These are phyloP conservation scores for Circaetus cinerascens DNA, from an alignment of 2,113 vertebrate species.

Conservation along the genomic window DNA sequence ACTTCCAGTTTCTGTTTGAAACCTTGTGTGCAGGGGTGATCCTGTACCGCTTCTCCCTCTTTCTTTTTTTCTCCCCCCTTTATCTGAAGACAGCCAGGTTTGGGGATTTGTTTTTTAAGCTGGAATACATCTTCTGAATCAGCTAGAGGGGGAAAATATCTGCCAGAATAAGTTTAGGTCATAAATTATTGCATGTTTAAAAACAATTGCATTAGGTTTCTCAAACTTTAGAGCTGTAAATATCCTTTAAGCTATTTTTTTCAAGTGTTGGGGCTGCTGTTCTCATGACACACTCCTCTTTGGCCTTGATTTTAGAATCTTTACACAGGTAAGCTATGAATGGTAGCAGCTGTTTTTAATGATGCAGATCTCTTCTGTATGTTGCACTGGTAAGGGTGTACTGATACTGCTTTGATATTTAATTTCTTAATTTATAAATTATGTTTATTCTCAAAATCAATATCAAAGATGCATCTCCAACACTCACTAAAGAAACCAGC, in stretches of 20 bases:
- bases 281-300: neutral
- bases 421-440: neutral
- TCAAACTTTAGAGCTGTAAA: neutral
- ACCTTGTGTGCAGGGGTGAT: neutral
- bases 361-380: fast-evolving
- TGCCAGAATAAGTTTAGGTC: fast-evolving
- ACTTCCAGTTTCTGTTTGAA: neutral
- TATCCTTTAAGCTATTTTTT: fast-evolving
- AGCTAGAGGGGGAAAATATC: neutral
- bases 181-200: fast-evolving
- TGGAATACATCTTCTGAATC: neutral
- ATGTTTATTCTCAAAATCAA: neutral
- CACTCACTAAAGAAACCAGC: fast-evolving
- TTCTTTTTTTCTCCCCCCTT: neutral
- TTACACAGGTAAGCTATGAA: fast-evolving
- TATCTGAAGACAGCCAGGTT: neutral
- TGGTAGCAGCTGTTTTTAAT: too few species aligned
- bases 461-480: fast-evolving
- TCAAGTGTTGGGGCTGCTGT: neutral
- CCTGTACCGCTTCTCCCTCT: fast-evolving
- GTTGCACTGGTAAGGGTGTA: neutral
- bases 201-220: fast-evolving
- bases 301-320: fast-evolving
- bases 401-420: neutral
- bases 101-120: neutral